These are phyloP conservation scores for Takifugu bimaculatus DNA, from an alignment of 2,113 vertebrate genomes.

Conservation along the genomic window DNA sequence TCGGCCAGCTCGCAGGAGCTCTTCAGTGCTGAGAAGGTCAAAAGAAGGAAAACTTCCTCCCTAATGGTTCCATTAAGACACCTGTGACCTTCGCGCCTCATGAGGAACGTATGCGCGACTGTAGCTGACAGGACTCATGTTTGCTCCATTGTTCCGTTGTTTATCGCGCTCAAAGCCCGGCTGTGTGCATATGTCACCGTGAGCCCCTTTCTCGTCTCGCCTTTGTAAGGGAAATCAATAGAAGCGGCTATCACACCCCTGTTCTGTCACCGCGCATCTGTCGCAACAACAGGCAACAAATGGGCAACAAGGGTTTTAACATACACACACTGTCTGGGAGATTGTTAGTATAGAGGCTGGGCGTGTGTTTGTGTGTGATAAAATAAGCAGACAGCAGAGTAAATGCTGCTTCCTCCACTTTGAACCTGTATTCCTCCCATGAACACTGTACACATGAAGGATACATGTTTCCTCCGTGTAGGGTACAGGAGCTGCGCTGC, in stretches of 20 bases:
- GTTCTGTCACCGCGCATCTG: conserved; percentile 64
- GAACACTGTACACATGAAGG: conserved; percentile 70
- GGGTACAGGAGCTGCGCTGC: conserved; percentile 80
- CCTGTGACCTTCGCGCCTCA: conserved; percentile 48
- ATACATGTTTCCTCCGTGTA: conserved; percentile 98
- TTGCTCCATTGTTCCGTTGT: conserved; percentile 49
- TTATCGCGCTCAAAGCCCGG: conserved; percentile 49
- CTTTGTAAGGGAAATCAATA: conserved; percentile 70
- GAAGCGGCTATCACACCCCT: conserved; percentile 51
- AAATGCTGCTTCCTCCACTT: background rate
- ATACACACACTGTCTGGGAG: conserved; percentile 2
- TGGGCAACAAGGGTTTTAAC: conserved; percentile 52
- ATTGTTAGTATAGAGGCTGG: background rate
- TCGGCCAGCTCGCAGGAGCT: conserved; percentile 50
- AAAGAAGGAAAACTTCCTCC: conserved; percentile 59
- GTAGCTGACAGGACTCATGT: conserved; percentile 29
- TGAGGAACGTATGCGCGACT: conserved; percentile 9
- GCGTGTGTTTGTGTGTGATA: background rate
- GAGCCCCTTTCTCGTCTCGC: conserved; percentile 34
- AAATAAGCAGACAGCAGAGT: background rate
- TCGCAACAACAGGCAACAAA: conserved; percentile 60
- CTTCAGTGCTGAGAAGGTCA: conserved; percentile 65
- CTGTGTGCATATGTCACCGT: conserved; percentile 17
- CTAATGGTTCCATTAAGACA: conserved; percentile 50
- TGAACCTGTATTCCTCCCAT: background rate